These are phyloP conservation scores for Calyptomena viridis DNA, from an alignment of 2,113 vertebrate genomes.

Conservation along the genomic window DNA sequence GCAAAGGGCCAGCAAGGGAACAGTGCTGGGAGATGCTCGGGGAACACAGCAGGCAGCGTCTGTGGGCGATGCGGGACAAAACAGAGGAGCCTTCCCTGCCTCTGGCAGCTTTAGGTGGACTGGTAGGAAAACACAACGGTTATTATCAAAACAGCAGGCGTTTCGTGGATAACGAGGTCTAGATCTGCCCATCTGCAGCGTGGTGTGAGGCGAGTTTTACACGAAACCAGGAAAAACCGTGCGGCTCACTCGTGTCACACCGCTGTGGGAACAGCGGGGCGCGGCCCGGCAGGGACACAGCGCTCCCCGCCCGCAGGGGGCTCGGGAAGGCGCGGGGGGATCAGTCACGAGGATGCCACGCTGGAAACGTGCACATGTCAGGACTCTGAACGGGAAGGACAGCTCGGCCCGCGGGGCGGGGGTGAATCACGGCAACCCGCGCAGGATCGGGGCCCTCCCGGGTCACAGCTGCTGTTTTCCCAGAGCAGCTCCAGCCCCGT, in stretches of 20 bases:
- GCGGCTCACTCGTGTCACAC: fast-evolving
- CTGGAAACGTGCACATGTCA: neutral
- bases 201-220: fast-evolving
- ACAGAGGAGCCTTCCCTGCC: neutral
- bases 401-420: neutral
- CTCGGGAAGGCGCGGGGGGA: neutral
- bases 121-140: too few relatives aligned
- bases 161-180: neutral
- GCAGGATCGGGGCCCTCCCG: neutral
- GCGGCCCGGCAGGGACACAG: neutral
- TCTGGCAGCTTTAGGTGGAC: fast-evolving
- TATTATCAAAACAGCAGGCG: neutral
- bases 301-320: neutral
- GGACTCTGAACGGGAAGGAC: neutral
- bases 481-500: neutral
- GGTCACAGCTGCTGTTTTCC: neutral
- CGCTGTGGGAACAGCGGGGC: neutral
- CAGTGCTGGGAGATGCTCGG: neutral
- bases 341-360: fast-evolving
- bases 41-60: too few relatives aligned
- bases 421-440: neutral
- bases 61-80: neutral
- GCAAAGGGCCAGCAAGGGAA: neutral
- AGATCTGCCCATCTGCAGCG: too few relatives aligned
- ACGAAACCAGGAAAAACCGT: neutral